Base-by-base conservation (phyloP, 2,888 invertebrate genomes). In the Lypha dubia region DNA sequence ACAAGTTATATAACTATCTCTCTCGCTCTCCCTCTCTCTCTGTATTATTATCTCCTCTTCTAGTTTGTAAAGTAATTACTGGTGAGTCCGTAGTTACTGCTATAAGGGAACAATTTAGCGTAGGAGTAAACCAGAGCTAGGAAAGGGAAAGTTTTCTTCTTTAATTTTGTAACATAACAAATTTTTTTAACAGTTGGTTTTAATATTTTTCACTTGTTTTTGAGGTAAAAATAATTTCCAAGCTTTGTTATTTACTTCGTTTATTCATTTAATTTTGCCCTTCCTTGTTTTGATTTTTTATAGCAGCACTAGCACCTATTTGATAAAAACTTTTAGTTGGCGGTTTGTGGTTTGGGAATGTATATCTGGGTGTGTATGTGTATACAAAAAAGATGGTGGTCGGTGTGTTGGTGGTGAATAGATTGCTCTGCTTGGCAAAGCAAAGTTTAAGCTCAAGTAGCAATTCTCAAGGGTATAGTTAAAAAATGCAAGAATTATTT, bases 161-260 rank as follows among this genome's bases (percentile, higher is more conserved):
- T n/a, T n/a, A n/a, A n/a, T 71, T 2, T 13, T 3, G 3, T 20
- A 11, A 3, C 28, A 6, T 17, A 60, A 58, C 17, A 58, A 28
- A 22, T 58, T 38, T 51, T 46, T n/a, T n/a, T 17, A 20, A 15
- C 41, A 65, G 53, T 67, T 76, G 35, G 67, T 49, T 56, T 46
- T 51, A 35, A 41, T 35, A 0, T 5, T 67, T 62, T 68, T 56
- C 7, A 7, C 20, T 68, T 60, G 7, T n/a, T 77, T 60, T 38
- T 46, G 70, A 63, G 79, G 22, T 56, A 70, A 63, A 71, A 79
- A 44, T 35, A 63, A 53, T 71, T 79, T 71, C 63, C 17, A 41
- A 51, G 38, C 60, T 68, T 58, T 77, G 60, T 60, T 60, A 22
- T 32, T 35, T 44, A 58, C 58, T 67, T 56, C 28, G 46, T 22